phyloP scores from a whole-genome alignment of 2,888 invertebrate species.

The Drosophila helvetica region DNA sequence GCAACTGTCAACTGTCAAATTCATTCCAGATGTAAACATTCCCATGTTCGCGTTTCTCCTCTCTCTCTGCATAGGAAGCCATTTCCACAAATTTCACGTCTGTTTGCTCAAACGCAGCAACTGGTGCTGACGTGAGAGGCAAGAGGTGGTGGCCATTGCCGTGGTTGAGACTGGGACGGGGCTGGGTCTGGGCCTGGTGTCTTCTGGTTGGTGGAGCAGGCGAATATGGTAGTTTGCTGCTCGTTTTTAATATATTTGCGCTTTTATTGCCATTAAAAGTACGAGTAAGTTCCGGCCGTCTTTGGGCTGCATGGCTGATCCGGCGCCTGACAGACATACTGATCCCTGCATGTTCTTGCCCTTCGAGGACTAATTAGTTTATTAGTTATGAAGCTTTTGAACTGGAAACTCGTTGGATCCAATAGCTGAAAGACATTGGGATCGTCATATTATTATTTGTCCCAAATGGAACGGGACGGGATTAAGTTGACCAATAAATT shows the following conservation, averaged over 20 bases:
- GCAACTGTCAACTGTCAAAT: constrained; percentile 74
- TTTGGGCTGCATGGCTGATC: constrained; percentile 52
- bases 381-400: background rate
- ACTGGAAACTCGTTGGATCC: too few species aligned
- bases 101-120: constrained; percentile 71
- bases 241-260: constrained; percentile 40
- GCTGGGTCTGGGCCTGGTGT: background rate
- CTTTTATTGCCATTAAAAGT: constrained; percentile 52
- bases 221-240: constrained; percentile 3
- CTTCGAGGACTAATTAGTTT: background rate
- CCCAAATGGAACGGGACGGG: background rate
- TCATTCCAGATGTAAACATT: constrained; percentile 76
- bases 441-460: background rate
- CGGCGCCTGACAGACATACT: background rate
- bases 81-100: constrained; percentile 71
- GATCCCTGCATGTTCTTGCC: background rate
- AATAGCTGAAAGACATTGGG: background rate
- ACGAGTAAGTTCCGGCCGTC: constrained; percentile 35
- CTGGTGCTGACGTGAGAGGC: constrained; percentile 57
- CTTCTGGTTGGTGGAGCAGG: background rate
- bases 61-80: too few species aligned
- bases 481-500: background rate
- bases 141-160: background rate
- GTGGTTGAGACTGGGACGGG: background rate
- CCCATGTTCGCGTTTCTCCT: too few species aligned